phyloP scores from a whole-genome alignment of 2,797 vertebrate species.

The Botia kubotai region DNA sequence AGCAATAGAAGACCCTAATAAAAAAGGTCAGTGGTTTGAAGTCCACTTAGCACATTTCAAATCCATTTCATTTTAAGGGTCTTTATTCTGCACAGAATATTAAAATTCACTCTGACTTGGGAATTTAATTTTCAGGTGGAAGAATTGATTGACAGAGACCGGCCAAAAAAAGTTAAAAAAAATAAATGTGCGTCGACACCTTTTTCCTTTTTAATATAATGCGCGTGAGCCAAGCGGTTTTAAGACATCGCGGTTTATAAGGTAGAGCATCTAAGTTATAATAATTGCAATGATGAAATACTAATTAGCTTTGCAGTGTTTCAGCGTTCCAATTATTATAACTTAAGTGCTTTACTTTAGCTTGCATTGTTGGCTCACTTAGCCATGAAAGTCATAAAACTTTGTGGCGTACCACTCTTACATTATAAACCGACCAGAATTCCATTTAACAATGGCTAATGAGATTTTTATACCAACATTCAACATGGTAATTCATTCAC shows the following conservation, averaged over 20 bases:
- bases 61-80: constrained; percentile 34
- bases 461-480: constrained; percentile 51
- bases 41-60: constrained; percentile 33
- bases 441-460: constrained; percentile 46
- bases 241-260: not conserved
- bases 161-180: not conserved
- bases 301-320: constrained; percentile 34
- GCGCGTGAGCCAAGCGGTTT: not conserved
- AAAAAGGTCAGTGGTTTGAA: constrained; percentile 9
- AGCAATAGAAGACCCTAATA: not conserved
- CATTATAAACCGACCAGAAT: constrained; percentile 43
- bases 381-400: constrained; percentile 47
- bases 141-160: constrained; percentile 27
- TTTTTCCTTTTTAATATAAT: constrained; percentile 1
- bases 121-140: constrained; percentile 33
- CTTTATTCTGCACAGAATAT: constrained; percentile 19
- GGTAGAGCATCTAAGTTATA: not conserved
- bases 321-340: no score
- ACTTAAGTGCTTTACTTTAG: not conserved
- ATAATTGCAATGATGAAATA: constrained; percentile 13
- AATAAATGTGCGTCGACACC: not conserved
- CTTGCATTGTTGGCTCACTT: constrained; percentile 33
- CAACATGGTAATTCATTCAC: constrained; percentile 32
- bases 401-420: constrained; percentile 40
- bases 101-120: constrained; percentile 41